Evolutionary conservation across 2,888 invertebrate species (phyloP).

Genomic region (Phytoseiulus persimilis): DNA sequence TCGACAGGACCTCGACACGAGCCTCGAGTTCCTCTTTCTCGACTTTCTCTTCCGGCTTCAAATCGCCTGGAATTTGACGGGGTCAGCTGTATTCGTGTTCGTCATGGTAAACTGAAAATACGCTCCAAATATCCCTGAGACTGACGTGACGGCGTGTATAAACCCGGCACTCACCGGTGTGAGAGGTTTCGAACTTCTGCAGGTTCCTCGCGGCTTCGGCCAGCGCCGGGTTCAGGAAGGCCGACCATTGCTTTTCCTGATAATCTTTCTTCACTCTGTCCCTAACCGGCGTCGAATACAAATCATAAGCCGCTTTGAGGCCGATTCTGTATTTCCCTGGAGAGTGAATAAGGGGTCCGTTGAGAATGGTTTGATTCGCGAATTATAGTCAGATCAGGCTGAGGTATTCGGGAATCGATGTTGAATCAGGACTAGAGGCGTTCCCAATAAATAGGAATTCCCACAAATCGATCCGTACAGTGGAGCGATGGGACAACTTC

Average conservation of each 20-base stretch:
- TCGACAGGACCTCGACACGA: slow-evolving; percentile 69
- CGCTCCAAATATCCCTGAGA: no score
- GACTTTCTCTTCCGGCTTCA: slow-evolving; percentile 60
- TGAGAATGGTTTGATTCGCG: background rate
- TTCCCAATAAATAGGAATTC: no score
- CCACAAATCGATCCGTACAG: no score
- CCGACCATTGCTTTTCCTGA: slow-evolving; percentile 75
- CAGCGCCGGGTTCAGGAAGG: slow-evolving; percentile 65
- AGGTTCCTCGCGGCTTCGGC: slow-evolving; percentile 69
- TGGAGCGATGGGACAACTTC: no score
- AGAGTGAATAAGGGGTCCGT: background rate
- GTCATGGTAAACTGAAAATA: no score
- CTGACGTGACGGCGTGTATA: no score
- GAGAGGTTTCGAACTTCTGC: slow-evolving; percentile 62
- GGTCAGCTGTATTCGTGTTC: no score
- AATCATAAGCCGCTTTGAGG: slow-evolving; percentile 69
- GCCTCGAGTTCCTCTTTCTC: slow-evolving; percentile 80
- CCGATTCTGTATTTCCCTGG: slow-evolving; percentile 74
- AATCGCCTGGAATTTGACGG: slow-evolving; percentile 15
- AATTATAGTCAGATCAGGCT: no score
- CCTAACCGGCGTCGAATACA: slow-evolving; percentile 74
- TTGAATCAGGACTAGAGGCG: no score
- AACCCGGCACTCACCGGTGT: slow-evolving; percentile 46
- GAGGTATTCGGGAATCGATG: no score
- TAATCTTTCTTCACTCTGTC: slow-evolving; percentile 71